Evolutionary conservation across 2,797 vertebrate genomes (phyloP), one percentile per base, ranked within the genome.

Genomic region (Antrozous pallidus): DNA sequence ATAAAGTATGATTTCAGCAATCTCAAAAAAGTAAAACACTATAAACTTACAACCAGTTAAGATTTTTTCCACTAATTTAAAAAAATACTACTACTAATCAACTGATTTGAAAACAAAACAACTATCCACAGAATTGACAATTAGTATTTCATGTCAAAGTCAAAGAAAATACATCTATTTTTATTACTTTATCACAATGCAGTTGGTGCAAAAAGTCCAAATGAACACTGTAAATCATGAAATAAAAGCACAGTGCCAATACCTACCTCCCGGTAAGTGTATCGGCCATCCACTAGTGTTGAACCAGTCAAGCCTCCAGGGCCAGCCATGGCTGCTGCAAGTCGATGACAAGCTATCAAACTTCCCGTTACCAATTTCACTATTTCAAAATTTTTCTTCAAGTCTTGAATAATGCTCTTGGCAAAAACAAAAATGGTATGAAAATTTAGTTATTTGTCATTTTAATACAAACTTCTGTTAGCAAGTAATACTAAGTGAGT

Each of bases 311-410:
- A 98, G 51, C 99, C 99, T 74, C 98, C 99, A 38, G 98, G 98
- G 33, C 99, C 99, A 7, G 99, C 98, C 17, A 98, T 98, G 0
- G 98, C 98, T 47, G 98, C 98, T 8, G 99, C 99, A 75, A 99
- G 98, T 51, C 99, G 99, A 95, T 99, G 99, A 96, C 99, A 99
- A 77, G 99, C 99, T 96, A 99, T 99, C 5, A 99, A 98, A 91
- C 99, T 99, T 84, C 99, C 99, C 0, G 99, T 99, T 96, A 99
- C 99, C 98, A 99, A 88, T 95, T 99, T 99, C 94, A 99, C 99
- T 3, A 99, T 99, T 98, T 99, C 99, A 98, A 99, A 99, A 97
- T 99, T 99, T 98, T 99, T 99, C 98, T 99, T 99, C 98, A 99
- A 97, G 97, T 99, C 99, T 97, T 99, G 99, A 96, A 99, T 99